Percentiles rank a stretch among this genome's conserved stretches.
phyloP scores from a whole-genome alignment of 1,140 invertebrate genomes.

The Polyergus mexicanus region DNA sequence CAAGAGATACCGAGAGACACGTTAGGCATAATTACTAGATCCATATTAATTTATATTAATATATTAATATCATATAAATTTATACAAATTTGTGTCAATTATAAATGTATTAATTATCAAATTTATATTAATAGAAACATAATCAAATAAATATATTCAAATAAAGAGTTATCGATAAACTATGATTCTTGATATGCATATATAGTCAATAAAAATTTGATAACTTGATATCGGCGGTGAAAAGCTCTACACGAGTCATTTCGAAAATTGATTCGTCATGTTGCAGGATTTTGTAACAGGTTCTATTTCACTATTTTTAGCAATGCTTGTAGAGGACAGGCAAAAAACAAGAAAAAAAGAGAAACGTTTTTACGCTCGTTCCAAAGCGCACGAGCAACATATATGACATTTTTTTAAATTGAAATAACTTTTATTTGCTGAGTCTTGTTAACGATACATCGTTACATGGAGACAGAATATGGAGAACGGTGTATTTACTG shows the following conservation, averaged over 20 bases:
- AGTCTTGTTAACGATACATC: background rate
- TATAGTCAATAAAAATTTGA: constrained; percentile 18
- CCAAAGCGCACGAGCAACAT: background rate
- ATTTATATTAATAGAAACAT: too few relatives aligned
- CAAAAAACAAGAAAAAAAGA: too few relatives aligned
- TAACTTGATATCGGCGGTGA: background rate
- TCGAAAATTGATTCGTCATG: background rate
- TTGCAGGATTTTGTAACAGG: background rate
- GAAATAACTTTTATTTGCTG: constrained; percentile 24
- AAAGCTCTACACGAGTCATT: background rate
- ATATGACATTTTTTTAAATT: constrained; percentile 27
- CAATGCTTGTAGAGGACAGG: background rate
- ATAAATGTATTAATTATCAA: too few relatives aligned
- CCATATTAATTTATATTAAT: too few relatives aligned
- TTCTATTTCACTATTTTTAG: constrained; percentile 24
- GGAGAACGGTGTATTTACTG: constrained; percentile 30
- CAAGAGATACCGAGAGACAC: too few relatives aligned
- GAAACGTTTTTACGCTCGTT: background rate
- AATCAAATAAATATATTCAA: too few relatives aligned
- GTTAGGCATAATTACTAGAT: too few relatives aligned
- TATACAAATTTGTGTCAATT: too few relatives aligned
- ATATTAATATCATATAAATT: too few relatives aligned
- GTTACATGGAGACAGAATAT: constrained; percentile 19
- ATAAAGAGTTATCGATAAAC: too few relatives aligned
- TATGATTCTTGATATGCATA: background rate